Conservation (phyloP, 2,888 invertebrate species). For the Cryptops parisi region DNA sequence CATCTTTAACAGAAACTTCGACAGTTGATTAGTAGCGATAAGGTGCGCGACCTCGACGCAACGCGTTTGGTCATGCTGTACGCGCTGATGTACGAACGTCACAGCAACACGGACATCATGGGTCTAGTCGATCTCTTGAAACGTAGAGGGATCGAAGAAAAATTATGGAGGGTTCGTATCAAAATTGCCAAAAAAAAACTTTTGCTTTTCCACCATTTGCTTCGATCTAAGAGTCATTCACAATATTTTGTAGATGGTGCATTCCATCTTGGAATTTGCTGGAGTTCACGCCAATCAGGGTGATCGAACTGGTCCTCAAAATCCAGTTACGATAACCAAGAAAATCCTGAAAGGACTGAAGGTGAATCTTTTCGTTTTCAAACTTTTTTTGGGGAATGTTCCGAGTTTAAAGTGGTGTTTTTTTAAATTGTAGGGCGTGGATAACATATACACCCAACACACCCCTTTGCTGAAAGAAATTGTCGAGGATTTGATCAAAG, state of each 20-base stretch:
- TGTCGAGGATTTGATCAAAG: slow-evolving; percentile 77
- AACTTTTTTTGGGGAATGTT: too few relatives aligned
- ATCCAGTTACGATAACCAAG: slow-evolving; percentile 79
- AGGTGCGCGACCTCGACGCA: slow-evolving; percentile 61
- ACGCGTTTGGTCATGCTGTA: slow-evolving; percentile 80
- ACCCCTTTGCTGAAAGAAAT: slow-evolving; percentile 79
- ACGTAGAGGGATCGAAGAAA: slow-evolving; percentile 52
- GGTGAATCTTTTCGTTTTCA: slow-evolving; percentile 47
- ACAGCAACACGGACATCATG: slow-evolving; percentile 66
- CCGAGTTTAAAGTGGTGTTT: neutral
- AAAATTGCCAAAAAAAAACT: too few relatives aligned
- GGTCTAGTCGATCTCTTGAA: slow-evolving; percentile 59
- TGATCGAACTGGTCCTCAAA: slow-evolving; percentile 70
- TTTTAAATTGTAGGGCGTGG: slow-evolving; percentile 63
- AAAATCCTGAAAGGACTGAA: slow-evolving; percentile 54
- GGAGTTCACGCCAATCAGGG: slow-evolving; percentile 60
- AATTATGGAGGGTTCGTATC: slow-evolving; percentile 32
- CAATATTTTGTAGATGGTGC: slow-evolving; percentile 41
- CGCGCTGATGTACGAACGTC: slow-evolving; percentile 81
- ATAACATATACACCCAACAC: slow-evolving; percentile 98
- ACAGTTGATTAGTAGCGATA: slow-evolving; percentile 56
- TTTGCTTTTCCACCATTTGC: too few relatives aligned
- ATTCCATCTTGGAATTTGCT: slow-evolving; percentile 63
- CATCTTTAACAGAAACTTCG: slow-evolving; percentile 48
- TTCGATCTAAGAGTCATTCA: too few relatives aligned